Evolutionary conservation across 2,113 vertebrate species (phyloP), one percentile per base, ranked within the genome.

Genomic region (Xiphophorus hellerii): DNA sequence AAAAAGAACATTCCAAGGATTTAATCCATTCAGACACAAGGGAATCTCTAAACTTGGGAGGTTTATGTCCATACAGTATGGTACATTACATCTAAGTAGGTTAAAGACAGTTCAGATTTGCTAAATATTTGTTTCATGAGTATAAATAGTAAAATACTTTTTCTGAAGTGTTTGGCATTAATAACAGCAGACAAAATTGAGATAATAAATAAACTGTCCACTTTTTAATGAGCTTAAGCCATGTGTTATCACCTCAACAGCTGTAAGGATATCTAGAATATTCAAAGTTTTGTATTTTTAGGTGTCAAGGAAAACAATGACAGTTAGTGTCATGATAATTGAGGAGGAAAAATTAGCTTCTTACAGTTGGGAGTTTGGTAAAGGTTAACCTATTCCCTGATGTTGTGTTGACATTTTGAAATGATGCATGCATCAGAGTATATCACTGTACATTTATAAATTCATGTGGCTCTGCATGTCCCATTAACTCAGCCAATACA

Each of bases 361-460:
- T 76, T 77, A 81, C 68, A 65, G 58, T 54, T 77, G 71, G 78
- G 69, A 79, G 63, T 71, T 77, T 68, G 72, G 77, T 74, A 89
- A 93, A 94, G 93, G 92, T 93, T 92, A 91, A 93, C 92, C 44
- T 89, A 93, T 93, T 93, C 94, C 82, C 86, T 72, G 68, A 77
- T 88, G 91, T 73, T 90, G 76, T 84, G 71, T 71, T 92, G 90
- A 88, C 90, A 94, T 94, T 94, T 94, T 80, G 11, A 79, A 87
- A 84, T 3, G 28, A 84, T 82, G 73, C 62, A 66, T 77, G 35
- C 63, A 2, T 66, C 71, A 27, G 75, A 77, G 80, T 71, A 20
- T 75, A 58, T 76, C 71, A 69, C 15, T 71, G 66, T 68, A 42
- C 66, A 76, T 81, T 84, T 84, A 76, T 30, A 7, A 78, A 79